phyloP scores from a whole-genome alignment of 2,888 invertebrate genomes.

The Thumatha senex region DNA sequence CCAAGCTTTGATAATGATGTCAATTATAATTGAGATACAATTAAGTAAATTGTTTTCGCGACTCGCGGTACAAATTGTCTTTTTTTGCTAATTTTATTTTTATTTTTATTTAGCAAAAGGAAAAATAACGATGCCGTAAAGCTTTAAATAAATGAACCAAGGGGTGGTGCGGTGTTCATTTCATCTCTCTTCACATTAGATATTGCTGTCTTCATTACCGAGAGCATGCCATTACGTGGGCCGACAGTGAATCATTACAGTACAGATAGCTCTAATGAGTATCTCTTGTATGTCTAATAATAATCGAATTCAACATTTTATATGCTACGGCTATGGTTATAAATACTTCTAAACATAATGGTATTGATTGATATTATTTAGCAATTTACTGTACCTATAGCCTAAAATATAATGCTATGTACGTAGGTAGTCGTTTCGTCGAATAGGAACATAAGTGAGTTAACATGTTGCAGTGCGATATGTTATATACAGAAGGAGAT shows the following conservation, averaged over 20 bases:
- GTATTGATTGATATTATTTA: too few species aligned
- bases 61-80: constrained; percentile 52
- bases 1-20: constrained; percentile 79
- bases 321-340: not conserved
- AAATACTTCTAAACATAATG: not conserved
- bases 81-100: constrained; percentile 58
- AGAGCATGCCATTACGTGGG: constrained; percentile 45
- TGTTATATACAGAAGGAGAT: too few species aligned
- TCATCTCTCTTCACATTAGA: constrained; percentile 36
- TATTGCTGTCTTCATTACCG: constrained; percentile 48
- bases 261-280: constrained; percentile 55
- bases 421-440: too few species aligned
- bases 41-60: constrained; percentile 58
- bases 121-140: constrained; percentile 18
- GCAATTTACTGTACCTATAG: too few species aligned
- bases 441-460: too few species aligned
- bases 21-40: constrained; percentile 78
- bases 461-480: too few species aligned
- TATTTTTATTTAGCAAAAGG: constrained; percentile 40
- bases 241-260: constrained; percentile 51
- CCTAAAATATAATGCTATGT: too few species aligned
- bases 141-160: constrained; percentile 23
- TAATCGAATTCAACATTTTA: constrained; percentile 30
- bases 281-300: constrained; percentile 47
- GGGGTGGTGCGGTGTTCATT: constrained; percentile 33